Percentiles rank a stretch among this genome's conserved stretches.
Evolutionary conservation across 2,113 vertebrate genomes (phyloP).

Genomic region (Copsychus sechellarum): DNA sequence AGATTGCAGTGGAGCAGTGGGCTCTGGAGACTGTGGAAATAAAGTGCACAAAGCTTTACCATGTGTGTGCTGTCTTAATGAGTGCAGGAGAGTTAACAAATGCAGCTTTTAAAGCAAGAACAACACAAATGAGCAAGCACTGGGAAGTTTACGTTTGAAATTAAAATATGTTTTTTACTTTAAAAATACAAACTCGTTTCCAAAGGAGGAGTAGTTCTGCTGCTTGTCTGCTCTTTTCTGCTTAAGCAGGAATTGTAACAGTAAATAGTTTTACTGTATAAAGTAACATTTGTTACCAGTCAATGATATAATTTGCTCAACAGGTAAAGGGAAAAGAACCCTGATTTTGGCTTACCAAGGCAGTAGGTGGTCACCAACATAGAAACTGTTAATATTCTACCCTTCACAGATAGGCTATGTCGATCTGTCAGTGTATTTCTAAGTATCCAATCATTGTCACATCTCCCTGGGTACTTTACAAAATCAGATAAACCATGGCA

Average conservation of each 20-base stretch:
- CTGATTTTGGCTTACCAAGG: neutral
- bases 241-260: neutral
- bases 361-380: neutral
- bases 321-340: neutral
- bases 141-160: neutral
- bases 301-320: neutral
- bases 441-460: constrained; percentile 10
- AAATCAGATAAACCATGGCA: constrained; percentile 67
- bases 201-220: neutral
- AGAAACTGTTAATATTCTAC: neutral
- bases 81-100: neutral
- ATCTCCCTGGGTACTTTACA: constrained; percentile 35
- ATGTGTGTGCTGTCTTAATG: neutral
- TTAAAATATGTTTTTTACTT: neutral
- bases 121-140: neutral
- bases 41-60: neutral
- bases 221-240: neutral
- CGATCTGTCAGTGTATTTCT: constrained; percentile 18
- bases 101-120: neutral
- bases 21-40: neutral
- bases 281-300: neutral
- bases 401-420: neutral
- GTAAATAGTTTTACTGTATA: neutral
- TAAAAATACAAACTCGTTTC: neutral
- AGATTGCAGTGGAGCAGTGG: neutral